Evolutionary conservation across 2,888 invertebrate genomes (phyloP).

Genomic region (Helleia helle): DNA sequence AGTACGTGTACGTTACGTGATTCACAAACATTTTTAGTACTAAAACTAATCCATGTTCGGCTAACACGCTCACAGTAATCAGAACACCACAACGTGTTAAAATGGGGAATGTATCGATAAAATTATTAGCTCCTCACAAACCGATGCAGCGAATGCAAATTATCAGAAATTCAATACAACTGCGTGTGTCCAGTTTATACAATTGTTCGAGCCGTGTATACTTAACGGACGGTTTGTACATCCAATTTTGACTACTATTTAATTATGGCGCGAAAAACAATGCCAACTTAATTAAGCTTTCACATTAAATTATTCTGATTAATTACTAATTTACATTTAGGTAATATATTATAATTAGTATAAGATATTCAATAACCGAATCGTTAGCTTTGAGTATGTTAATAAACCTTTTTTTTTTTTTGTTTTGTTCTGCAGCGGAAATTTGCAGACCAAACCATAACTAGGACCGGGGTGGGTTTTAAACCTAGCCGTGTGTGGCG

Average conservation of each 20-base stretch:
- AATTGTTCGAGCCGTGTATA: conserved; percentile 30
- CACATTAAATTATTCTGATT: conserved; percentile 7
- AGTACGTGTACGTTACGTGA: too few relatives aligned
- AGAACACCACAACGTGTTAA: too few relatives aligned
- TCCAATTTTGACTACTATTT: conserved; percentile 36
- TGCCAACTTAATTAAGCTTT: conserved; percentile 19
- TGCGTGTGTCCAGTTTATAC: conserved; percentile 24
- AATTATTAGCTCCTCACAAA: conserved; percentile 21
- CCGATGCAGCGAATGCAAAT: conserved; percentile 21
- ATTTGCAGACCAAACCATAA: too few relatives aligned
- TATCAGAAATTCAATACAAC: conserved; percentile 22
- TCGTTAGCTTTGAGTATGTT: too few relatives aligned
- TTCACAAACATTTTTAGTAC: too few relatives aligned
- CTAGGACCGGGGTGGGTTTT: too few relatives aligned
- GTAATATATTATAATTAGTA: not conserved
- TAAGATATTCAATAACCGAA: too few relatives aligned
- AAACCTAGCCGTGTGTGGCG: too few relatives aligned
- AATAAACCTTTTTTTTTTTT: too few relatives aligned
- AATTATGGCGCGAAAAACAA: conserved; percentile 39
- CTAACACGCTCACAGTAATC: too few relatives aligned
- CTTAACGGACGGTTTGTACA: conserved; percentile 40
- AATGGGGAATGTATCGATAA: conserved; percentile 21
- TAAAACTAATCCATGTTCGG: too few relatives aligned
- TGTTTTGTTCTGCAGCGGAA: too few relatives aligned
- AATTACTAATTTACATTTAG: not conserved